Percentiles rank a stretch among this genome's conserved stretches.
These are phyloP conservation scores for Brachylomia viminalis DNA, from an alignment of 2,888 invertebrate genomes.

Conservation along the genomic window DNA sequence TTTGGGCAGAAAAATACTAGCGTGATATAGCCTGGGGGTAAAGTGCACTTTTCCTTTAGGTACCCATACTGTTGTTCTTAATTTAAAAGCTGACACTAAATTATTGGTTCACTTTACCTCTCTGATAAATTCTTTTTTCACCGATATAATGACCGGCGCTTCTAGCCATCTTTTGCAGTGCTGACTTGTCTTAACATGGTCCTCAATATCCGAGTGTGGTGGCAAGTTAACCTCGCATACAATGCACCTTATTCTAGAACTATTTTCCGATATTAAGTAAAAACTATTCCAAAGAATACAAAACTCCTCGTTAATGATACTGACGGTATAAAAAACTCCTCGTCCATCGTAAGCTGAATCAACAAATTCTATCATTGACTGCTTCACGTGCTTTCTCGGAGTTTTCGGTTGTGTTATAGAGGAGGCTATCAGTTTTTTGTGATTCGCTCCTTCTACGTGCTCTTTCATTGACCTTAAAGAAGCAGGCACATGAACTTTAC, in stretches of 20 bases:
- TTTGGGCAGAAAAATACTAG: not conserved
- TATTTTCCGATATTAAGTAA: constrained; percentile 56
- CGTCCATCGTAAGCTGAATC: not conserved
- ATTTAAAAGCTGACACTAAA: not conserved
- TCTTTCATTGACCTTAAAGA: constrained; percentile 44
- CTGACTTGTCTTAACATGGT: constrained; percentile 1
- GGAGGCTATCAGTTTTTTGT: constrained; percentile 60
- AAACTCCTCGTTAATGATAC: constrained; percentile 69
- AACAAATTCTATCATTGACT: constrained; percentile 31
- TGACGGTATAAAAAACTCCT: constrained; percentile 4
- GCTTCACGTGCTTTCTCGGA: not conserved
- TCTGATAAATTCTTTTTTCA: constrained; percentile 55
- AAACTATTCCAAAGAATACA: constrained; percentile 65
- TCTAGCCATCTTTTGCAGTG: not conserved
- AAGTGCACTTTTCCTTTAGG: not conserved
- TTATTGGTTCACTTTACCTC: constrained; percentile 40
- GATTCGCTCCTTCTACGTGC: constrained; percentile 64
- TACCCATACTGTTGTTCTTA: not conserved
- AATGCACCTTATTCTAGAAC: constrained; percentile 58
- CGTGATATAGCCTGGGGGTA: not conserved
- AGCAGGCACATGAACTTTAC: constrained; percentile 54
- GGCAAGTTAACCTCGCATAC: constrained; percentile 38
- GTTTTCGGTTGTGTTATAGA: not conserved
- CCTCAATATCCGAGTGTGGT: not conserved
- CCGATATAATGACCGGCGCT: constrained; percentile 41